A percentile compares a stretch with the other conserved stretches of the same genome.
These are phyloP conservation scores for Cryptotermes secundus DNA, from an alignment of 1,140 invertebrate species.

Conservation along the genomic window DNA sequence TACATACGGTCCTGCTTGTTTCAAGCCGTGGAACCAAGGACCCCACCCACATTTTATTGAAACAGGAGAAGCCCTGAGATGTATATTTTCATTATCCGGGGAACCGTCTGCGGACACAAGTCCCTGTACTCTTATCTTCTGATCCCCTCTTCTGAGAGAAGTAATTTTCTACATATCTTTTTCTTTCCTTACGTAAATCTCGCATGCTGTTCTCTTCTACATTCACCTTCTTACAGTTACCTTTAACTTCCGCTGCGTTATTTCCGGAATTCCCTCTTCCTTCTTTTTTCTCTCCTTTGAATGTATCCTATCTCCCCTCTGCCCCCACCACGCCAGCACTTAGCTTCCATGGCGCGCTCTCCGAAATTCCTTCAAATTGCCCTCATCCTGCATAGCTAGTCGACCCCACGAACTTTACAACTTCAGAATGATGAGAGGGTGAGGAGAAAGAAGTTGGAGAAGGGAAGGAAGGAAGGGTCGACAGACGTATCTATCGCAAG, in stretches of 20 bases:
- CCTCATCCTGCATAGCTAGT: not conserved
- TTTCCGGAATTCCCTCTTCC: not conserved
- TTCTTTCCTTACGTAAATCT: not conserved
- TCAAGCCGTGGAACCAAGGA: not conserved
- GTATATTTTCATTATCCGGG: not conserved
- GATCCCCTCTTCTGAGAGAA: not conserved
- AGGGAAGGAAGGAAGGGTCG: not conserved
- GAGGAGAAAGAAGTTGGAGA: not conserved
- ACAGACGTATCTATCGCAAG: not conserved
- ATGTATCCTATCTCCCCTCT: not conserved
- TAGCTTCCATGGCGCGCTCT: not conserved
- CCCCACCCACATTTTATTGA: not conserved
- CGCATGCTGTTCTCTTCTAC: not conserved
- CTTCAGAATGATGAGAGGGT: not conserved
- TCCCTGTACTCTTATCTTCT: slow-evolving; percentile 6
- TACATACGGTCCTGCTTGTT: not conserved
- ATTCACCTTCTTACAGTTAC: slow-evolving; percentile 1
- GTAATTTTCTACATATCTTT: slow-evolving; percentile 5
- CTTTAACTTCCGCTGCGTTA: slow-evolving; percentile 5
- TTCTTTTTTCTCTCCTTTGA: not conserved
- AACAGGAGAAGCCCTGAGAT: not conserved
- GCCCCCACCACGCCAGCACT: not conserved
- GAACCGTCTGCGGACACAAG: not conserved
- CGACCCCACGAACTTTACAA: not conserved
- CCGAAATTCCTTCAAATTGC: slow-evolving; percentile 13